Percentiles rank a stretch among this genome's conserved stretches.
phyloP scores from a whole-genome alignment of 1,140 invertebrate species.

The Drosophila kanapiae region DNA sequence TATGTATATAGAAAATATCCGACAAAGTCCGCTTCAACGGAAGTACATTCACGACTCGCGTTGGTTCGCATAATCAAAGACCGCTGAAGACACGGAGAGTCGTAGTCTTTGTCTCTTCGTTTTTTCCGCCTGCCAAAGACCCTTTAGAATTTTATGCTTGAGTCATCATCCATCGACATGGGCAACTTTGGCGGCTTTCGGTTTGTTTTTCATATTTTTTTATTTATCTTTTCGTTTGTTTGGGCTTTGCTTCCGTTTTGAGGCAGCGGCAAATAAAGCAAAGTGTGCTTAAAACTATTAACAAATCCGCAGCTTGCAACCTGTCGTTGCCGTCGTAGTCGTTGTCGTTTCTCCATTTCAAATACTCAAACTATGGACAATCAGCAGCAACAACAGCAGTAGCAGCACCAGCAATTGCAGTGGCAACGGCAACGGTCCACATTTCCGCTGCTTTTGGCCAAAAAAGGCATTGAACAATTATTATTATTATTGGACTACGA shows the following conservation, averaged over 20 bases:
- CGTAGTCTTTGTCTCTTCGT: not conserved
- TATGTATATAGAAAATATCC: conserved; percentile 23
- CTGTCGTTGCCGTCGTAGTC: conserved; percentile 9
- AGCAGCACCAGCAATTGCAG: conserved; percentile 16
- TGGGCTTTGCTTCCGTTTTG: conserved; percentile 41
- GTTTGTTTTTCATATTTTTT: conserved; percentile 27
- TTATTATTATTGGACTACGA: conserved; percentile 39
- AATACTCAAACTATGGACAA: conserved; percentile 23
- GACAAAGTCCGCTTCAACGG: conserved; percentile 52
- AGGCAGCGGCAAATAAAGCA: conserved; percentile 14
- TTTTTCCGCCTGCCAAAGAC: conserved; percentile 40
- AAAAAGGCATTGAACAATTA: conserved; percentile 74
- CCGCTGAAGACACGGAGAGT: conserved; percentile 21
- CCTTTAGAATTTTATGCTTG: conserved; percentile 72
- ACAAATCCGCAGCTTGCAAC: conserved; percentile 31
- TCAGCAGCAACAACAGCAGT: conserved; percentile 17
- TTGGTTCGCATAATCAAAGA: conserved; percentile 58
- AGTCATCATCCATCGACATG: conserved; percentile 49
- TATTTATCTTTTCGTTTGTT: conserved; percentile 43
- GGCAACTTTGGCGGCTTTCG: conserved; percentile 37
- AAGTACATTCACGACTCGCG: conserved; percentile 61
- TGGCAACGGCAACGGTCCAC: conserved; percentile 29
- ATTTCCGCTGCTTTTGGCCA: conserved; percentile 66
- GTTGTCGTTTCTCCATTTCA: conserved; percentile 30
- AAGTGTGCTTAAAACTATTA: conserved; percentile 45